Base-by-base conservation (phyloP, 2,113 vertebrate species). In the Sebastes schlegelii region DNA sequence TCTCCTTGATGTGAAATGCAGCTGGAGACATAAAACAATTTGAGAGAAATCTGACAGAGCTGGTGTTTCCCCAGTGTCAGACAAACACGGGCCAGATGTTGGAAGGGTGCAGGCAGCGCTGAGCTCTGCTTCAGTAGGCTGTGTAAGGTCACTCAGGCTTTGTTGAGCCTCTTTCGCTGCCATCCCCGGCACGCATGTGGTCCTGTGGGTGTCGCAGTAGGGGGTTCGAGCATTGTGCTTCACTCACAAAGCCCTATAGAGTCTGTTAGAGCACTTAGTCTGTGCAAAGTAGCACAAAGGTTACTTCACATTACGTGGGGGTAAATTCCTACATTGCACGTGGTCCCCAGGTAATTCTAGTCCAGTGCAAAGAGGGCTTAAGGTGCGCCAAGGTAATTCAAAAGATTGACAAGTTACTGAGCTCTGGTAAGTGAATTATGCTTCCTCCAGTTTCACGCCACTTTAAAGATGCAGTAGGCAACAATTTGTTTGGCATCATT, bases 1-100 rank as follows among this genome's bases (percentile, higher is more conserved):
- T 77, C 70, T 63, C 74, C 73, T 82, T 89, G 77, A 90, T 81
- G 88, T 91, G 42, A 79, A 58, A 74, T 54, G 65, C 88, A 90
- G 88, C 88, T 87, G 85, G 71, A 68, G 74, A 85, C 79, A 82
- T 77, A 51, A 79, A 87, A 89, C 63, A 49, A 69, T 74, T 74
- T 81, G 8, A 57, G 51, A 60, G 52, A 57, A 63, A 67, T 66
- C 48, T 52, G 82, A 71, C 62, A 40, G 70, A 64, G 21, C 5
- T 58, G 65, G 23, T 78, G 26, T 72, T 83, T 86, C 63, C 65
- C 61, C 66, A 45, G 69, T 34, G 40, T 88, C 60, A 60, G 48
- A 3, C 8, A 52, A 68, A 68, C 49, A 61, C 16, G 12, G 63
- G 68, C 62, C 85, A 80, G 83, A 86, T 90, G 85, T 76, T 85